A percentile compares a stretch with the other conserved stretches of the same genome.
These are phyloP conservation scores for Drosophila neutralis DNA, from an alignment of 2,888 invertebrate genomes.

Conservation along the genomic window DNA sequence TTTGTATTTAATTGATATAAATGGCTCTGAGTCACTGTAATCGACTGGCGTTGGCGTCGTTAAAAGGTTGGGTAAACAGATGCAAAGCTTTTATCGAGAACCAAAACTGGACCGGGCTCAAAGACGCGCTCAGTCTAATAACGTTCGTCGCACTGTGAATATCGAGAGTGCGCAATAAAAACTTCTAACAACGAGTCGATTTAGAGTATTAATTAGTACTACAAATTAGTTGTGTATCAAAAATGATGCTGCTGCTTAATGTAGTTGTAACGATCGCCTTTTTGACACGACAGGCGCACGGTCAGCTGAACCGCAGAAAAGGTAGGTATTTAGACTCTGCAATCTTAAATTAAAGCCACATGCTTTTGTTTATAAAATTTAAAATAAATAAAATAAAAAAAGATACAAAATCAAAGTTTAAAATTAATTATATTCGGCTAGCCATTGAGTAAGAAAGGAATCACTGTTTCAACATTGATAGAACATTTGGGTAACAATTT, in stretches of 20 bases:
- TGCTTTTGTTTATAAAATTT: neutral
- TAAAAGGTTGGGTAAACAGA: too few relatives aligned
- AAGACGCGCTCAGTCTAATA: conserved; percentile 64
- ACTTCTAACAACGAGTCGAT: neutral
- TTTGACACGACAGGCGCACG: conserved; percentile 41
- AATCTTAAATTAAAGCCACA: neutral
- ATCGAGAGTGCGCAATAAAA: conserved; percentile 24
- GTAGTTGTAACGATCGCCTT: conserved; percentile 45
- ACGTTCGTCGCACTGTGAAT: conserved; percentile 52
- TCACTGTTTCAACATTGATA: neutral
- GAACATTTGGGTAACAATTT: neutral
- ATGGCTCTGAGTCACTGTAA: neutral
- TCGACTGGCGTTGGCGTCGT: neutral
- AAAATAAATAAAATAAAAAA: neutral
- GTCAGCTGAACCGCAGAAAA: conserved; percentile 61
- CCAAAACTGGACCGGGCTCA: neutral
- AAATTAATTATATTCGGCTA: too few relatives aligned
- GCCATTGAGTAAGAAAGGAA: neutral
- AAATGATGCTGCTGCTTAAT: conserved; percentile 48
- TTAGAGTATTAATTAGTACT: neutral
- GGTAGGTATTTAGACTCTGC: conserved; percentile 21
- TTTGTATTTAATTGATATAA: conserved; percentile 13
- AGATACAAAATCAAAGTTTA: too few relatives aligned
- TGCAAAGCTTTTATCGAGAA: too few relatives aligned
- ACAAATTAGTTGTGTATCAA: neutral